phyloP scores from a whole-genome alignment of 2,113 vertebrate species.

The Pleuronectes platessa region DNA sequence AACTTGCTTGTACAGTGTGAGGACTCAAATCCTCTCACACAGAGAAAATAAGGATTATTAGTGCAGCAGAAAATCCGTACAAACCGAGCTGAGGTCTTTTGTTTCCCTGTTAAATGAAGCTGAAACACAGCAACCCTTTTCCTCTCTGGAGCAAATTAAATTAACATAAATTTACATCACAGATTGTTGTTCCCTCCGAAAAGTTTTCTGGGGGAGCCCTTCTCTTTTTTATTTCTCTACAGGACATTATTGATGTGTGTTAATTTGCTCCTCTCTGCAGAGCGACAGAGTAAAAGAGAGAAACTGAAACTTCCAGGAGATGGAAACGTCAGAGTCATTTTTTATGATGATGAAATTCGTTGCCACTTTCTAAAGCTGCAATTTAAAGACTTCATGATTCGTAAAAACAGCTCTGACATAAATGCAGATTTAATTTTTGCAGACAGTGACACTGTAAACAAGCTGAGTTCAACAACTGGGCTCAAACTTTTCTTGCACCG shows the following conservation, averaged over 20 bases:
- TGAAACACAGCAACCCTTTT: constrained; percentile 54
- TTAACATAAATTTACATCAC: constrained; percentile 69
- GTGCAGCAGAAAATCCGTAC: constrained; percentile 34
- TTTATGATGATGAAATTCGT: neutral
- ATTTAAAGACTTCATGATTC: neutral
- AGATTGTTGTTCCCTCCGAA: constrained; percentile 51
- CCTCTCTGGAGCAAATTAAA: constrained; percentile 63
- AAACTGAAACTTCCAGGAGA: constrained; percentile 27
- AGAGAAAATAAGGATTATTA: constrained; percentile 10
- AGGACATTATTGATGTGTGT: constrained; percentile 56
- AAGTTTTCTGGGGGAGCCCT: constrained; percentile 29
- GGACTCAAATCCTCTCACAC: constrained; percentile 1
- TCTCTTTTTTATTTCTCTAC: constrained; percentile 37
- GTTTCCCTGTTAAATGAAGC: constrained; percentile 70
- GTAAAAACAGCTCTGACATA: neutral
- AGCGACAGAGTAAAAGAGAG: constrained; percentile 25
- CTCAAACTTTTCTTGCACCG: neutral
- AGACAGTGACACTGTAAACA: neutral
- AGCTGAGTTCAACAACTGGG: neutral
- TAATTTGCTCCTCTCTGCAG: constrained; percentile 48
- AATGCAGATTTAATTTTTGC: neutral
- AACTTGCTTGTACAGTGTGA: constrained; percentile 10
- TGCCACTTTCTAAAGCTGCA: neutral
- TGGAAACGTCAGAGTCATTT: constrained; percentile 33
- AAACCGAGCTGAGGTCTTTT: constrained; percentile 54